Conservation (phyloP, 2,113 vertebrate genomes). For the Desmodus rotundus region DNA sequence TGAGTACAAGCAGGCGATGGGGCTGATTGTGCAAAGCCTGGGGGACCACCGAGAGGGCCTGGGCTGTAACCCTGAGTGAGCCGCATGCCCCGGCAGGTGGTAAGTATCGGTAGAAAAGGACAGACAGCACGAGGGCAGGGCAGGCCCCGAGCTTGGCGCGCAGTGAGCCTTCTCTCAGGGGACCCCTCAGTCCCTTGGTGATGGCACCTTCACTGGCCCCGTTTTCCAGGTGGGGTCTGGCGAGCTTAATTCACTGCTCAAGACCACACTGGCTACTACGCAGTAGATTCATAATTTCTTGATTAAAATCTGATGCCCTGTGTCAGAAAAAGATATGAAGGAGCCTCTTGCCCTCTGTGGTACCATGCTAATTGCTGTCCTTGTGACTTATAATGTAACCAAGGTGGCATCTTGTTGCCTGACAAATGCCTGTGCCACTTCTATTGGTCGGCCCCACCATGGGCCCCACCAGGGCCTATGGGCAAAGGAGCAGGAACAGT, state of each 20-base stretch:
- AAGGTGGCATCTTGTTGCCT: neutral
- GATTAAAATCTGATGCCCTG: neutral
- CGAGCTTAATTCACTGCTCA: fast-evolving
- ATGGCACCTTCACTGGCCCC: fast-evolving
- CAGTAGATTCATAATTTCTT: fast-evolving
- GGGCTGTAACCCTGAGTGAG: neutral
- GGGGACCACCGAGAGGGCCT: fast-evolving
- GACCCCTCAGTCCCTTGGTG: no score
- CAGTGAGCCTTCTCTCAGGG: fast-evolving
- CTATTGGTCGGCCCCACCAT: neutral
- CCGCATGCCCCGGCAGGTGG: neutral
- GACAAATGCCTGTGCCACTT: neutral
- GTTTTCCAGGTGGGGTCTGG: neutral
- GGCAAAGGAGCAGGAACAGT: neutral
- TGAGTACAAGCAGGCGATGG: neutral
- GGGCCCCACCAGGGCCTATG: neutral
- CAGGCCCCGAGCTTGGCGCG: neutral
- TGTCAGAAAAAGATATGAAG: neutral
- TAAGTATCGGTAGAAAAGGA: neutral
- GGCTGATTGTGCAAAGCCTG: neutral
- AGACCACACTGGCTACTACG: fast-evolving
- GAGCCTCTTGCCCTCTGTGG: neutral
- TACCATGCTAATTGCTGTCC: neutral
- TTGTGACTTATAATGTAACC: fast-evolving
- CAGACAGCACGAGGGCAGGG: fast-evolving